A percentile compares a stretch with the other conserved stretches of the same genome.
Conservation (phyloP, 2,113 vertebrate genomes). For the Fregetta grallaria region DNA sequence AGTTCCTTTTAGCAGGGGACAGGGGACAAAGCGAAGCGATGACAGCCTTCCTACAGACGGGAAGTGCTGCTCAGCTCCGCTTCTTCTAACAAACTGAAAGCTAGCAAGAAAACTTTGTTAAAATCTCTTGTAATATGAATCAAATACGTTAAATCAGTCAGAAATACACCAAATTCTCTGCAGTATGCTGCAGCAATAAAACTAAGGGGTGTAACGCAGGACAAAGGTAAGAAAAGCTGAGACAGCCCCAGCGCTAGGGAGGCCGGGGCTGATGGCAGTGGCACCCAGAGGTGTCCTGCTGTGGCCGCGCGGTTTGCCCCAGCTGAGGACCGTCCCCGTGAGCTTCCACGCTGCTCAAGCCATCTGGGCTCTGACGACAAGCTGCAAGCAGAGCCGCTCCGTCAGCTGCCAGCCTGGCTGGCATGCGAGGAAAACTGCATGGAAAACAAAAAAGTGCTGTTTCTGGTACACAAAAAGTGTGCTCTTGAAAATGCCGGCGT, state of each 20-base stretch:
- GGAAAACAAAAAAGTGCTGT: not conserved
- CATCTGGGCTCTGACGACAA: not conserved
- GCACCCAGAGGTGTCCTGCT: fast-evolving
- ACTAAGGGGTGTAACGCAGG: not conserved
- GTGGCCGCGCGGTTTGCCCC: not conserved
- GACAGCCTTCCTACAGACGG: not conserved
- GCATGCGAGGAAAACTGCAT: not conserved
- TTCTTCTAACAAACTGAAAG: not conserved
- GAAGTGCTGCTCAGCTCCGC: not conserved
- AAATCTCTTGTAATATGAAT: not conserved
- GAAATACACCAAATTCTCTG: not conserved
- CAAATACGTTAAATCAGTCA: not conserved
- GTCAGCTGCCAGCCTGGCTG: not conserved
- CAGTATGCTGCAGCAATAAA: not conserved
- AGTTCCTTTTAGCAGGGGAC: not conserved
- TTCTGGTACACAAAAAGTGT: not conserved
- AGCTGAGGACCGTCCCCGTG: not conserved
- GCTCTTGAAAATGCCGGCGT: not conserved
- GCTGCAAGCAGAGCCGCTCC: not conserved
- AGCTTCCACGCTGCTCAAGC: not conserved
- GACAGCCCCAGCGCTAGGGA: fast-evolving
- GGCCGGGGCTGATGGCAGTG: fast-evolving
- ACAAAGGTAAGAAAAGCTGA: not conserved
- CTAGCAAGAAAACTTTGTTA: not conserved
- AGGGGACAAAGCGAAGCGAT: not conserved